phyloP scores from a whole-genome alignment of 2,888 invertebrate species.

The Brassicogethes aeneus region DNA sequence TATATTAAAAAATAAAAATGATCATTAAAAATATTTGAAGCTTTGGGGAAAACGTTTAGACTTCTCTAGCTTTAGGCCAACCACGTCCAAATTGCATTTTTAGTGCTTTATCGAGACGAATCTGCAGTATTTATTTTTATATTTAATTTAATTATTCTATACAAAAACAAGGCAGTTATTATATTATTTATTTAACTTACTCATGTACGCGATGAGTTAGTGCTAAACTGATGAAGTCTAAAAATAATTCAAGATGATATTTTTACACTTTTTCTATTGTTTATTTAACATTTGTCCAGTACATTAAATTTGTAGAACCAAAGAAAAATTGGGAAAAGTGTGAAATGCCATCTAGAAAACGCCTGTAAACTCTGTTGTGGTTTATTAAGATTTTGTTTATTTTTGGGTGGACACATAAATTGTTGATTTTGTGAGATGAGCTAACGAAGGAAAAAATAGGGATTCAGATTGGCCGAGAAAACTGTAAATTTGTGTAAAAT shows the following conservation, averaged over 20 bases:
- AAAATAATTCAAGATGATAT: neutral
- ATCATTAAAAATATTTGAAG: no score
- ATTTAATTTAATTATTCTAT: no score
- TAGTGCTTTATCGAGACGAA: no score
- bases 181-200: no score
- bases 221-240: neutral
- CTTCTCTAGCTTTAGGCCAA: no score
- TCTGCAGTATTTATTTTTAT: no score
- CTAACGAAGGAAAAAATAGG: neutral
- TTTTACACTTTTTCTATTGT: neutral
- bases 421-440: no score
- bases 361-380: neutral
- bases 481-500: constrained; percentile 26
- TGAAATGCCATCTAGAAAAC: neutral
- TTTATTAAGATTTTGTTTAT: neutral
- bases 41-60: no score
- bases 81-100: no score
- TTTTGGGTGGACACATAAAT: neutral
- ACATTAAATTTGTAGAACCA: neutral
- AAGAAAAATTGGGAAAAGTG: neutral
- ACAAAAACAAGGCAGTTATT: no score
- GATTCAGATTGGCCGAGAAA: constrained; percentile 12
- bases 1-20: no score
- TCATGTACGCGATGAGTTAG: no score
- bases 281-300: neutral